Evolutionary conservation across 1,140 invertebrate genomes (phyloP).

Genomic region (Brachionus asplanchnoidis): DNA sequence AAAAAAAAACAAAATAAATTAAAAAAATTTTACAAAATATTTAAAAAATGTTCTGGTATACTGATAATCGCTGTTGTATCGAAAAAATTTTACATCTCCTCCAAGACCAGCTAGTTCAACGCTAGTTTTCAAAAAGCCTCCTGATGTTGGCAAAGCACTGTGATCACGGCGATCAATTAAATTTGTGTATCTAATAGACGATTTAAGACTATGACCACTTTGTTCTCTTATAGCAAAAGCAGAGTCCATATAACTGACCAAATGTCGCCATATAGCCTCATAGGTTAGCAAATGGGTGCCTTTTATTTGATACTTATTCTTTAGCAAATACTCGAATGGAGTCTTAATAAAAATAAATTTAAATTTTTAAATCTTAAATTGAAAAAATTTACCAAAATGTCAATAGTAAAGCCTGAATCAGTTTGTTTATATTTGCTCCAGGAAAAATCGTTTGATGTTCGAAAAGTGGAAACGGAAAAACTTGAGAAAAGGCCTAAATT

Average conservation of each 20-base stretch:
- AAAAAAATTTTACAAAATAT: slow-evolving; percentile 62
- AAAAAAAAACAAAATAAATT: slow-evolving; percentile 42
- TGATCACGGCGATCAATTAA: slow-evolving; percentile 73
- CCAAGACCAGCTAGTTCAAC: slow-evolving; percentile 78
- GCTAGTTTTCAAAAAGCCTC: slow-evolving; percentile 63
- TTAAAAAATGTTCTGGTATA: slow-evolving; percentile 66
- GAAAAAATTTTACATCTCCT: slow-evolving; percentile 76
- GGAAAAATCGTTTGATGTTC: slow-evolving; percentile 68
- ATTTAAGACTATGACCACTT: slow-evolving; percentile 77
- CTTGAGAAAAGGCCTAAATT: slow-evolving; percentile 53
- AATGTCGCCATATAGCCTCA: slow-evolving; percentile 72
- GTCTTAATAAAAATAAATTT: background rate
- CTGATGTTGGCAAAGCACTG: slow-evolving; percentile 68
- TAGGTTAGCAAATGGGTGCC: slow-evolving; percentile 71
- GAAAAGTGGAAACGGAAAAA: slow-evolving; percentile 66
- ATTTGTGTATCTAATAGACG: slow-evolving; percentile 70
- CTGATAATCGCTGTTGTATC: slow-evolving; percentile 73
- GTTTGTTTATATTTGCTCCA: slow-evolving; percentile 70
- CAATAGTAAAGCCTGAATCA: slow-evolving; percentile 55
- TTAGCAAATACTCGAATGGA: background rate
- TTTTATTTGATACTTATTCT: slow-evolving; percentile 41
- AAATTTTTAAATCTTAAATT: background rate
- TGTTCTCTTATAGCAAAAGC: slow-evolving; percentile 74
- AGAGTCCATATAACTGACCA: slow-evolving; percentile 61
- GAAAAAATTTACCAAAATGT: slow-evolving; percentile 46